Evolutionary conservation across 2,797 vertebrate genomes (phyloP), one percentile per base, ranked within the genome.

Genomic region (Myripristis jacobus): DNA sequence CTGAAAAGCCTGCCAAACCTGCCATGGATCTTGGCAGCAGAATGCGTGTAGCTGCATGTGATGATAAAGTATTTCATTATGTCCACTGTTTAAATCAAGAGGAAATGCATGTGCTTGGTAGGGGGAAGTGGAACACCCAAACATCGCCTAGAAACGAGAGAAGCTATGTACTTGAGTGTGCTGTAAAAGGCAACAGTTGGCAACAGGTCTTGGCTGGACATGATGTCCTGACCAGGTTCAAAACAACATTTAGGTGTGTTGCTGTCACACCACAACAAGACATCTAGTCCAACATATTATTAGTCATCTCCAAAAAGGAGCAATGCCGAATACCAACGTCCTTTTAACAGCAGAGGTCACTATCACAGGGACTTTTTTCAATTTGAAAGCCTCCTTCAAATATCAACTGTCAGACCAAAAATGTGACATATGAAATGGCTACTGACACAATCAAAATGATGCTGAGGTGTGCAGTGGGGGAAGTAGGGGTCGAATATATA

Each of bases 11-110:
- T 81, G 91, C 81, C 82, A 87, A 77, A 62, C 66, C 74, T 73
- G 70, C 77, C 68, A 63, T 61, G 75, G 80, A 57, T 63, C 76
- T 69, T 85, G 84, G 86, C 79, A 76, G 74, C 70, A 73, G 70
- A 82, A 84, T 69, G 75, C 69, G 69, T 71, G 82, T 65, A 56
- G 73, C 67, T 50, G 52, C 68, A 60, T 79, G 73, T 13, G 71
- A 75, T 79, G 58, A 87, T 88, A 54, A 89, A 89, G 71, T 73
- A 82, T 66, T 88, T 92, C 71, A 91, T 88, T 86, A 87, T 80
- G 77, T 77, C 64, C 74, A 66, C 60, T 71, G 70, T 77, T 82
- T 83, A 81, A 88, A 88, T 79, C 65, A 77, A 79, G 75, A 85
- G 71, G 73, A 78, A 79, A 82, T 82, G 64, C 78, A 38, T 77